Base-by-base conservation (phyloP, 2,888 invertebrate species). In the Acrobasis consociella region DNA sequence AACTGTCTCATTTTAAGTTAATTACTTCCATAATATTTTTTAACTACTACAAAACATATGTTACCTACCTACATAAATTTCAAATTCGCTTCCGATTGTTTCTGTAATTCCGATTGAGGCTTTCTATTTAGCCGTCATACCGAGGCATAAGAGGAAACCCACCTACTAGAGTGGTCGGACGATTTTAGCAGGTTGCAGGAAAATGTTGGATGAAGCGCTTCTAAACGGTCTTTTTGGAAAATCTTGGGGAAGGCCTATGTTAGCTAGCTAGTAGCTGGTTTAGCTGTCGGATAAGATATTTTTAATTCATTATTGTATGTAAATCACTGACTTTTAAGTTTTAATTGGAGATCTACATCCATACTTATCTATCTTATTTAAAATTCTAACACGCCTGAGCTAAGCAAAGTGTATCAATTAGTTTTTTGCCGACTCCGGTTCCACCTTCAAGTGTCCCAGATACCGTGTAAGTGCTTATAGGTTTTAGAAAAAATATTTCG, bases 391-490 rank as follows among this genome's bases (percentile, higher is more conserved):
- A 56, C 56, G 56, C 16, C 17, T 15, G 13, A 7, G 17, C 42
- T 56, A 42, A 10, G 56, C 17, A 56, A 56, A 56, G 56, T 56
- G 39, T 56, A 56, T 56, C 56, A 56, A 56, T 56, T 56, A 56
- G 42, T 56, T 56, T 56, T 56, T 56, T 56, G 42, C 56, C 16
- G 13, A 42, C 16, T 42, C 51, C 9, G n/a, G 52, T 31, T 31
- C 52, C 39, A 15, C n/a, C 53, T 13, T 7, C 10, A 37, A 31
- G 31, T 42, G 42, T 42, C 56, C 56, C 8, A n/a, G 42, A 49
- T 60, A 49, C 62, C 65, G 59, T 60, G 62, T 58, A 60, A 58
- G 63, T 63, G 7, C 37, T 37, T 56, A 58, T 50, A 56, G 56
- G n/a, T 60, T 49, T 38, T 13, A 16, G 52, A 64, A 58, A 58